These are phyloP conservation scores for Calidris pygmaea DNA, from an alignment of 2,113 vertebrate genomes.

Conservation along the genomic window DNA sequence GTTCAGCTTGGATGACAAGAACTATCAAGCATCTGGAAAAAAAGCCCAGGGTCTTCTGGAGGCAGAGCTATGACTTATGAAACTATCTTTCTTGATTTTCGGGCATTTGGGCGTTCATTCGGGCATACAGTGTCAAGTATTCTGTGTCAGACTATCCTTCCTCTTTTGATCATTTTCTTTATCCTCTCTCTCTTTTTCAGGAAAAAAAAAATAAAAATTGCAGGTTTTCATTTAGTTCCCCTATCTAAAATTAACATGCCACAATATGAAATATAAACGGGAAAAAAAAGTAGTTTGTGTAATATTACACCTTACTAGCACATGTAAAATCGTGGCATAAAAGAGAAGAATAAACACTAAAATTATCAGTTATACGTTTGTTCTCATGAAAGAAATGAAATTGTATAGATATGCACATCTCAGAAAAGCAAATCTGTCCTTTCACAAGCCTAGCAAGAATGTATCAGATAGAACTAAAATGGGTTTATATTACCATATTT, in stretches of 20 bases:
- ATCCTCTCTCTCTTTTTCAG: not conserved
- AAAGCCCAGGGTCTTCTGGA: not conserved
- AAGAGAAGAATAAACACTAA: not conserved
- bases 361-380: not conserved
- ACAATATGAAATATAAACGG: not conserved
- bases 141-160: not conserved
- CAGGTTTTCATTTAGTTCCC: not conserved
- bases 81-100: not conserved
- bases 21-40: not conserved
- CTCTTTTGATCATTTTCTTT: not conserved
- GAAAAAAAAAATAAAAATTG: not conserved
- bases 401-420: not conserved
- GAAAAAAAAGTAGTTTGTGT: not conserved
- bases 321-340: not conserved
- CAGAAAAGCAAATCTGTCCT: constrained; percentile 4
- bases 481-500: constrained; percentile 28
- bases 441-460: not conserved
- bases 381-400: not conserved
- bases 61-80: not conserved
- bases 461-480: constrained; percentile 34
- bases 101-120: not conserved
- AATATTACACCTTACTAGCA: not conserved
- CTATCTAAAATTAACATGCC: not conserved
- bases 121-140: not conserved
- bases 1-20: not conserved